A percentile compares a stretch with the other conserved stretches of the same genome.
Evolutionary conservation across 2,797 vertebrate species (phyloP).

Genomic region (Ammospiza maritima): DNA sequence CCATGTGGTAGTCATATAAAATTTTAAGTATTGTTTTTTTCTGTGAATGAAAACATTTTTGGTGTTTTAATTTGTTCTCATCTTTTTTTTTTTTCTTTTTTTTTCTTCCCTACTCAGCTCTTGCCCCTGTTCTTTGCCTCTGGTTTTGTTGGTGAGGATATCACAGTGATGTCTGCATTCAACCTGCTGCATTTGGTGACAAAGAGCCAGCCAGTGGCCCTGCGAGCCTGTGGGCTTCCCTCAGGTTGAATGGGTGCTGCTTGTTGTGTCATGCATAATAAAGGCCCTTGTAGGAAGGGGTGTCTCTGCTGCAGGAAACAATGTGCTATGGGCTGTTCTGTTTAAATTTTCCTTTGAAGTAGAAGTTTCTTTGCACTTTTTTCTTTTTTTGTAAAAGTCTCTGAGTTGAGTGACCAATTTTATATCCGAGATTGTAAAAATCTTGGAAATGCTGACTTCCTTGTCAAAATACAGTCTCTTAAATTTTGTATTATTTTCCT

Average conservation of each 20-base stretch:
- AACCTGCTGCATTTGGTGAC: constrained; percentile 99
- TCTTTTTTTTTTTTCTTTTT: constrained; percentile 63
- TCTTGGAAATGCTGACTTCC: constrained; percentile 28
- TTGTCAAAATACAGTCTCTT: not conserved
- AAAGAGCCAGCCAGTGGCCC: constrained; percentile 96
- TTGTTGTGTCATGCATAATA: constrained; percentile 74
- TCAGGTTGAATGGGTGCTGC: constrained; percentile 92
- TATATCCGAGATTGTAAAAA: not conserved
- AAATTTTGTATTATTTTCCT: constrained; percentile 26
- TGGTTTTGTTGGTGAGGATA: constrained; percentile 84
- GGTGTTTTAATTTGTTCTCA: constrained; percentile 83
- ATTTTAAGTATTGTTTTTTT: constrained; percentile 48
- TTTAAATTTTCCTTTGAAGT: constrained; percentile 47
- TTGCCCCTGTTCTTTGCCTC: constrained; percentile 84
- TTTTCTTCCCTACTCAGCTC: constrained; percentile 83
- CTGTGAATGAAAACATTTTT: constrained; percentile 69
- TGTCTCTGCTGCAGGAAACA: constrained; percentile 81
- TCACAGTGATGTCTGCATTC: constrained; percentile 97
- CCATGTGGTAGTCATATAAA: not conserved
- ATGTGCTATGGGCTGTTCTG: constrained; percentile 47
- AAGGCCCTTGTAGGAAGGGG: constrained; percentile 67
- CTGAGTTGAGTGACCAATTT: constrained; percentile 19
- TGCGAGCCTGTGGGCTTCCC: constrained; percentile 95
- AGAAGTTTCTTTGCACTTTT: constrained; percentile 19
- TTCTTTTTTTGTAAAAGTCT: not conserved